Base-by-base conservation (phyloP, 2,888 invertebrate genomes). In the Dascillus cervinus region DNA sequence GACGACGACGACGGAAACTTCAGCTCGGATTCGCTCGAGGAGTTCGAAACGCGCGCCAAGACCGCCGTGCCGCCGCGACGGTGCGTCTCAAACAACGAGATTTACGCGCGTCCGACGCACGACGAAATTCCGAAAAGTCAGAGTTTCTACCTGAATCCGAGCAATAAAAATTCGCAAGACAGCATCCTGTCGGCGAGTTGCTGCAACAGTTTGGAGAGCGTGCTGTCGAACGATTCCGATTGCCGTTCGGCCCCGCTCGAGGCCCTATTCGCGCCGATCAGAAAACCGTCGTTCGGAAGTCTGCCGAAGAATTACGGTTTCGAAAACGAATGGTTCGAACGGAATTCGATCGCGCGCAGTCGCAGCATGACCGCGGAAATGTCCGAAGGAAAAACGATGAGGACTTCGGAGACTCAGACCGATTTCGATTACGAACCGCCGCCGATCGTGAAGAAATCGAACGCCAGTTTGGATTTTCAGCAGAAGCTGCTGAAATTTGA, bases 191-290 rank as follows among this genome's bases (percentile, higher is more conserved):
- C 44, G 12, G 36, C 76, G 51, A 76, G 75, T 3, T 81, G 80
- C 51, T 83, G 82, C 52, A 81, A 82, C 50, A 86, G 85, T 33
- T 71, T 86, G 50, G 87, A 87, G 55, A 85, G 85, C 50, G 77
- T 88, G 3, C 58, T 87, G 0, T 85, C 85, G 1, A 87, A 86
- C 56, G 86, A 85, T 42, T 83, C 82, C 0, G 73, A 75, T 44
- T 84, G 82, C 3, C 82, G 82, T 59, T 83, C 83, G 31, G 85
- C 84, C 1, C 85, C 85, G 0, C 56, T 85, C 17, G 85, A 84
- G 59, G 76, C 79, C 56, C 58, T 82, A 1, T 81, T 82, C 37
- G 75, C 75, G 50, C 31, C 39, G 1, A 30, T 31, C 19, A 34
- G 29, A 20, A 39, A 26, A 26, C 31, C 32, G 3, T 17, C 17